Conservation (phyloP, 2,113 vertebrate species). For the Tretioscincus oriximinensis region DNA sequence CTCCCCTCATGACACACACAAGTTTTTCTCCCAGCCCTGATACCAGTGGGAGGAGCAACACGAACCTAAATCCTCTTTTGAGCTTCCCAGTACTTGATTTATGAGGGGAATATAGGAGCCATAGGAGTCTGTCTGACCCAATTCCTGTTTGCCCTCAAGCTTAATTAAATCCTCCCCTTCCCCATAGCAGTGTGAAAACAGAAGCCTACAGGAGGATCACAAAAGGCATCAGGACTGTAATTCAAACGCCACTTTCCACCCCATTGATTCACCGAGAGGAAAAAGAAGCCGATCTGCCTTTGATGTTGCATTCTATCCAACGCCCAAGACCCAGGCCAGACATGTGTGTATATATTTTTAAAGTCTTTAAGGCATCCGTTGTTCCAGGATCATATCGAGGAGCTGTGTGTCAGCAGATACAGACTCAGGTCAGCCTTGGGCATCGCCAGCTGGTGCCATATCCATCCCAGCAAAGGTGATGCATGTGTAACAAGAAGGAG, state of each 20-base stretch:
- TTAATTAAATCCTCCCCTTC: background rate
- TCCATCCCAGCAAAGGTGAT: too few species aligned
- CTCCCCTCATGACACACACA: background rate
- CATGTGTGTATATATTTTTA: too few species aligned
- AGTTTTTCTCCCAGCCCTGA: slow-evolving; percentile 2
- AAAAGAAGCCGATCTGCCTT: slow-evolving; percentile 9
- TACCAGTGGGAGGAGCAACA: background rate
- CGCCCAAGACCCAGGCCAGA: background rate
- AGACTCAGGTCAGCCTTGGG: too few species aligned
- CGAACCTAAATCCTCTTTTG: background rate
- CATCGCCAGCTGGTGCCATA: too few species aligned
- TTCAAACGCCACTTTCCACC: background rate
- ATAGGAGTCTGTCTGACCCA: background rate
- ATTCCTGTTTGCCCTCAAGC: background rate
- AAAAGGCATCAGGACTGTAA: background rate
- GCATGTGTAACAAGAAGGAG: too few species aligned
- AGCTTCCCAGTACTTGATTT: slow-evolving; percentile 18
- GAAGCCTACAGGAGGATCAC: background rate
- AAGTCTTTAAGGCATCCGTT: background rate
- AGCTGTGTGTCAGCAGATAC: too few species aligned
- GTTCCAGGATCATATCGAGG: too few species aligned
- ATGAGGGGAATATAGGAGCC: background rate
- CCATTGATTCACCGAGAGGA: background rate
- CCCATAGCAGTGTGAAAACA: background rate
- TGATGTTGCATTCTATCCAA: background rate